Percentiles rank a stretch among this genome's conserved stretches.
Evolutionary conservation across 2,888 invertebrate species (phyloP).

Genomic region (Nomada lathburiana): DNA sequence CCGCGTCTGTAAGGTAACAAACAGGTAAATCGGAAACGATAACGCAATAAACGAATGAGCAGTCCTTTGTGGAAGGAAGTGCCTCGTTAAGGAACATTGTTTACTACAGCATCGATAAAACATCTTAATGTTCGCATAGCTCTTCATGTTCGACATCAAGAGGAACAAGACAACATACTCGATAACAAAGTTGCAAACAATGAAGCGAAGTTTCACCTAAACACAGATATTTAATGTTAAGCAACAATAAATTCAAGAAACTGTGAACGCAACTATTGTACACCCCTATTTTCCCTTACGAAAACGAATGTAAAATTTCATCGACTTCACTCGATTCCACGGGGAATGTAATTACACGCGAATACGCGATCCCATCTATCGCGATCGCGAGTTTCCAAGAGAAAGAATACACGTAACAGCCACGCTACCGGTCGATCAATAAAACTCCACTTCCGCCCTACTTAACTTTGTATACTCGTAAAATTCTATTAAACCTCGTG

Average conservation of each 20-base stretch:
- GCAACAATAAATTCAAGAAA: too few relatives aligned
- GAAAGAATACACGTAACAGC: conserved; percentile 30
- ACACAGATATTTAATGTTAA: background rate
- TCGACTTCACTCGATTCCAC: background rate
- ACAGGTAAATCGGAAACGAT: conserved; percentile 1
- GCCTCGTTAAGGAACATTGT: background rate
- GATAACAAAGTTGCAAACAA: background rate
- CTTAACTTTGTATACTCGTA: conserved; percentile 57
- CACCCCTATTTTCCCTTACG: background rate
- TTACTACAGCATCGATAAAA: conserved; percentile 6
- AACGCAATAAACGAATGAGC: background rate
- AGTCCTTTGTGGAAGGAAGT: background rate
- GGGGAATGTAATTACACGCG: conserved; percentile 27
- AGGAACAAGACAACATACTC: background rate
- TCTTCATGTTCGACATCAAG: background rate
- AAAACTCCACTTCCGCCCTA: conserved; percentile 54
- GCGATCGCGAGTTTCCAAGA: conserved; percentile 7
- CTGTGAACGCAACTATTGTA: too few relatives aligned
- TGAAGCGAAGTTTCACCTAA: background rate
- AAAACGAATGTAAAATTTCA: background rate
- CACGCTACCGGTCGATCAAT: conserved; percentile 40
- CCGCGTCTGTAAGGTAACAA: background rate
- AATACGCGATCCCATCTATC: conserved; percentile 3
- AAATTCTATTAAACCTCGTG: conserved; percentile 59
- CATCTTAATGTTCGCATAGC: conserved; percentile 7